Conservation (phyloP, 1,140 invertebrate species). For the Lasaia peninsularis region DNA sequence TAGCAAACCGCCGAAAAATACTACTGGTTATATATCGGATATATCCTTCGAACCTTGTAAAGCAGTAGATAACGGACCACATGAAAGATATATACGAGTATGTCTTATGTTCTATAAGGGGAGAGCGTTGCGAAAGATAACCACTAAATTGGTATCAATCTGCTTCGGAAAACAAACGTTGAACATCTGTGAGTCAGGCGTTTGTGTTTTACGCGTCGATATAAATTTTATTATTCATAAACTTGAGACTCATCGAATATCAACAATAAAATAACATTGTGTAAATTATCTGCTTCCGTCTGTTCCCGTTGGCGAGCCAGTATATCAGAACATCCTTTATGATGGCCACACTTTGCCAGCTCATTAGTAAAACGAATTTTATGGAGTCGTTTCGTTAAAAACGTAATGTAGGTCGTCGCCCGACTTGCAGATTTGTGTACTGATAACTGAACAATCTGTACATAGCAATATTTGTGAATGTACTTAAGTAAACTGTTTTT, state of each 20-base stretch:
- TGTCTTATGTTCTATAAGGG: not conserved
- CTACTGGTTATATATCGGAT: no score
- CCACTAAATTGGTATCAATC: no score
- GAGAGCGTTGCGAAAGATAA: not conserved
- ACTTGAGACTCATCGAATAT: constrained; percentile 12
- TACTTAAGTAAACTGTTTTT: no score
- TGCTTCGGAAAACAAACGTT: not conserved
- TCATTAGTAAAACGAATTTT: constrained; percentile 7
- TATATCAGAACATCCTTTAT: constrained; percentile 58
- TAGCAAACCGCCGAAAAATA: no score
- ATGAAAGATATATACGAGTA: no score
- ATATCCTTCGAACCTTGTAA: no score
- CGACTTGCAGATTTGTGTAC: no score
- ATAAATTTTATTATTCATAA: constrained; percentile 12
- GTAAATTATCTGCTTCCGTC: constrained; percentile 45
- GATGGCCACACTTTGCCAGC: constrained; percentile 25
- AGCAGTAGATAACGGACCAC: no score
- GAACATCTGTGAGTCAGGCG: not conserved
- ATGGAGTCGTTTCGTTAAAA: no score
- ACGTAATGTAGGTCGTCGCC: no score
- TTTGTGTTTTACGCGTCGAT: not conserved
- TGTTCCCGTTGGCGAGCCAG: constrained; percentile 49
- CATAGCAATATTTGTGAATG: no score
- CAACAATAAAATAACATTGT: constrained; percentile 12
- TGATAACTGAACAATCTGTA: no score